phyloP scores from a whole-genome alignment of 37 sponge, comb jelly and placozoan species.

The Theonella swinhoei region DNA sequence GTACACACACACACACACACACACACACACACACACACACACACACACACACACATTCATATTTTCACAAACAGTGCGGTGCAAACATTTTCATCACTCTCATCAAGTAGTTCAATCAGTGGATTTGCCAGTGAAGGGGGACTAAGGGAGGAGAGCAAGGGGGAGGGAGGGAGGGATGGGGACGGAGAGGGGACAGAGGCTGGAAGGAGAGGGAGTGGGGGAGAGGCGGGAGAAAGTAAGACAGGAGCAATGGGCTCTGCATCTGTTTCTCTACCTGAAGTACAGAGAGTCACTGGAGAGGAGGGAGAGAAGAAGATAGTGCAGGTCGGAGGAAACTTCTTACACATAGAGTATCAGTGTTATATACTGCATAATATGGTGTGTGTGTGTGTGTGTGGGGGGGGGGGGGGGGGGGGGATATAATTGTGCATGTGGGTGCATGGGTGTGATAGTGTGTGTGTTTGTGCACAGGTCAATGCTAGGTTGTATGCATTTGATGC shows the following conservation, averaged over 20 bases:
- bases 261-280: constrained; percentile 33
- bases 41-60: neutral
- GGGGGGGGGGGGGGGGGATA: neutral
- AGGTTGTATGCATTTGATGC: constrained; percentile 60
- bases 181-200: neutral
- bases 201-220: neutral
- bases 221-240: constrained; percentile 1
- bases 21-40: too few relatives aligned
- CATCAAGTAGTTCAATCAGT: constrained; percentile 1
- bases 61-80: neutral
- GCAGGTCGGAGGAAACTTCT: constrained; percentile 10
- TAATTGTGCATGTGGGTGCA: neutral
- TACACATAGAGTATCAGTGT: neutral
- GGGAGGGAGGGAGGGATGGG: neutral
- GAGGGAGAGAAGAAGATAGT: constrained; percentile 64
- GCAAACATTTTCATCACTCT: neutral
- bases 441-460: too few relatives aligned
- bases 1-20: too few relatives aligned
- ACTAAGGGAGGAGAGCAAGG: neutral
- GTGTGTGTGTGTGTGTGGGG: neutral
- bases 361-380: neutral
- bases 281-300: constrained; percentile 57
- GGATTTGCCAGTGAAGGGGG: neutral
- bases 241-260: neutral
- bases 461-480: constrained; percentile 53